Evolutionary conservation across 2,113 vertebrate genomes (phyloP).

Genomic region (Campylorhamphus procurvoides): DNA sequence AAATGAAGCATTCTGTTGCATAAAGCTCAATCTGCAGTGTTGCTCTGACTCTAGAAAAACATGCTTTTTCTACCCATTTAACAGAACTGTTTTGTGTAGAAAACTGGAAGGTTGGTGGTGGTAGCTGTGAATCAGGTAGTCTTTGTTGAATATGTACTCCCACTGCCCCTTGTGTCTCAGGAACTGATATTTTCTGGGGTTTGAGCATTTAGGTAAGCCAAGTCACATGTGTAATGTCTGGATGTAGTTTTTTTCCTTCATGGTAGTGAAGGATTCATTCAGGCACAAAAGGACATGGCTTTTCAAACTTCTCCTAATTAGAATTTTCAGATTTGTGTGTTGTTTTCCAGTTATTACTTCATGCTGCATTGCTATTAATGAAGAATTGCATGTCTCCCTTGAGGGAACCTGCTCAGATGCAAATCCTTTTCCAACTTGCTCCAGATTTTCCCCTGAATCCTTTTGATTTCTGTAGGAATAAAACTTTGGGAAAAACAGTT

Average conservation of each 20-base stretch:
- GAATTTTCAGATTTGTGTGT: not conserved
- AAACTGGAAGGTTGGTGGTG: not conserved
- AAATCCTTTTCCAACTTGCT: not conserved
- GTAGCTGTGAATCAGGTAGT: too few relatives aligned
- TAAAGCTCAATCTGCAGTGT: not conserved
- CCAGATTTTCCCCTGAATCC: not conserved
- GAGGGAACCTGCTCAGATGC: not conserved
- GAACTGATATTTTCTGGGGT: not conserved
- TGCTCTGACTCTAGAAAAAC: not conserved
- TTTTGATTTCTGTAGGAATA: not conserved
- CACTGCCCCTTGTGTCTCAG: not conserved
- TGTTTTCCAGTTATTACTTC: not conserved
- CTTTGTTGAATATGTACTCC: not conserved
- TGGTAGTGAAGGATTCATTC: not conserved
- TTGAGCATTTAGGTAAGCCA: not conserved
- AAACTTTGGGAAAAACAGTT: not conserved
- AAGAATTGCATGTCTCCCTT: not conserved
- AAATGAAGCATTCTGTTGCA: not conserved
- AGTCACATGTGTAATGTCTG: not conserved
- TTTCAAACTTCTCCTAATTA: not conserved
- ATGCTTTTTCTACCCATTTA: not conserved
- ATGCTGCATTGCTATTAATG: not conserved
- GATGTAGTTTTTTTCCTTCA: not conserved
- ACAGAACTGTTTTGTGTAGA: not conserved
- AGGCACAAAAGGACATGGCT: not conserved